Percentiles rank a stretch among this genome's conserved stretches.
Conservation (phyloP, 2,113 vertebrate genomes). For the Gymnorhina tibicen region DNA sequence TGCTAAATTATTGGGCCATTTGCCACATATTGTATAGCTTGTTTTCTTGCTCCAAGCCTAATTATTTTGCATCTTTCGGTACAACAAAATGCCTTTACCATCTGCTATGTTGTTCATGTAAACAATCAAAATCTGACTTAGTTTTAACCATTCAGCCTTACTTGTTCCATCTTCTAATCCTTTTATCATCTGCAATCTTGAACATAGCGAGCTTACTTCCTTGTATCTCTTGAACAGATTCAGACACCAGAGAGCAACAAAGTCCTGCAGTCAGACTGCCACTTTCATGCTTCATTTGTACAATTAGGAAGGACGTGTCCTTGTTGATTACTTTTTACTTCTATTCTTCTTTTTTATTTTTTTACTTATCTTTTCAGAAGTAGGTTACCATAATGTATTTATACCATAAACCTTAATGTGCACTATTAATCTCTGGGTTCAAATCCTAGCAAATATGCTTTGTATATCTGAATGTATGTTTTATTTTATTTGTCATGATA, state of each 20-base stretch:
- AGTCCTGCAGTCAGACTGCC: neutral
- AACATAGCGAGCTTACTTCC: neutral
- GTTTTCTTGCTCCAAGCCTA: slow-evolving; percentile 31
- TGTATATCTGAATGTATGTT: neutral
- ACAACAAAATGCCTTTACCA: neutral
- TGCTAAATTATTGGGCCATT: slow-evolving; percentile 52
- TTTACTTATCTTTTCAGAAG: neutral
- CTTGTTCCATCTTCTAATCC: neutral
- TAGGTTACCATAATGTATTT: neutral
- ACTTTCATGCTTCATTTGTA: neutral
- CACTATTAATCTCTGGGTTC: neutral
- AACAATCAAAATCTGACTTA: slow-evolving; percentile 4
- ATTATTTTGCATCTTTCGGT: slow-evolving; percentile 35
- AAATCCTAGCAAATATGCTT: neutral
- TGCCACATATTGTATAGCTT: slow-evolving; percentile 24
- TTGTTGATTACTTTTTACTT: neutral
- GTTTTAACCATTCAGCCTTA: neutral
- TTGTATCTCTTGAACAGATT: neutral
- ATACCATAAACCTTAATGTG: neutral
- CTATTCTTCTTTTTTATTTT: neutral
- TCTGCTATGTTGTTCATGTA: neutral
- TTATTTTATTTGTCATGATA: neutral
- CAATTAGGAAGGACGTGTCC: neutral
- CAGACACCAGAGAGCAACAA: neutral
- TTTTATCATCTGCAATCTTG: neutral